These are phyloP conservation scores for Strongylocentrotus purpuratus DNA, from an alignment of 35 echinoderm and acorn worm genomes.

Conservation along the genomic window DNA sequence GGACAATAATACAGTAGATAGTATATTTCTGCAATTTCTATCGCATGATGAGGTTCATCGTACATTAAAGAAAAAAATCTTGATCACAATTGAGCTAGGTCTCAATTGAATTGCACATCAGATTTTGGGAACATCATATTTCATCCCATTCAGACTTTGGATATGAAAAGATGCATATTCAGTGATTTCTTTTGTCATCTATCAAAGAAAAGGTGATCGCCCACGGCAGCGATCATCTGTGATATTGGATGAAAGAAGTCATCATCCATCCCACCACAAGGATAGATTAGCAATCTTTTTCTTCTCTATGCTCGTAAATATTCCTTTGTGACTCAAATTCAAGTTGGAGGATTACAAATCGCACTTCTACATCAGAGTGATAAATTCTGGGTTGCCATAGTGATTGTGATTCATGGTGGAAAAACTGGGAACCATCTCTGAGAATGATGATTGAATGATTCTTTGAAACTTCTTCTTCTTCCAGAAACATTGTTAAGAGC, in stretches of 20 bases:
- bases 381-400: background rate
- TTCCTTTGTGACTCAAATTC: background rate
- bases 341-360: background rate
- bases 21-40: too few species aligned
- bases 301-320: background rate
- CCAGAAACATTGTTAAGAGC: background rate
- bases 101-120: background rate
- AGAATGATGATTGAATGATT: background rate
- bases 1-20: too few species aligned
- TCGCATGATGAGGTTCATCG: background rate
- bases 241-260: background rate
- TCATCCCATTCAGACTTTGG: conserved; percentile 2
- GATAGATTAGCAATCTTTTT: background rate
- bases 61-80: background rate
- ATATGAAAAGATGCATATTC: background rate
- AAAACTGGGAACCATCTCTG: background rate
- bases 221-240: background rate
- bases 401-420: background rate
- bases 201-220: background rate
- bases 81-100: background rate
- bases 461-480: too few species aligned
- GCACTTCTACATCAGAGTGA: background rate
- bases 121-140: background rate
- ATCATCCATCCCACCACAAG: background rate
- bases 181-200: background rate